Percentiles rank a stretch among this genome's conserved stretches.
These are phyloP conservation scores for Piscicola geometra DNA, from an alignment of 2,888 invertebrate species.

Conservation along the genomic window DNA sequence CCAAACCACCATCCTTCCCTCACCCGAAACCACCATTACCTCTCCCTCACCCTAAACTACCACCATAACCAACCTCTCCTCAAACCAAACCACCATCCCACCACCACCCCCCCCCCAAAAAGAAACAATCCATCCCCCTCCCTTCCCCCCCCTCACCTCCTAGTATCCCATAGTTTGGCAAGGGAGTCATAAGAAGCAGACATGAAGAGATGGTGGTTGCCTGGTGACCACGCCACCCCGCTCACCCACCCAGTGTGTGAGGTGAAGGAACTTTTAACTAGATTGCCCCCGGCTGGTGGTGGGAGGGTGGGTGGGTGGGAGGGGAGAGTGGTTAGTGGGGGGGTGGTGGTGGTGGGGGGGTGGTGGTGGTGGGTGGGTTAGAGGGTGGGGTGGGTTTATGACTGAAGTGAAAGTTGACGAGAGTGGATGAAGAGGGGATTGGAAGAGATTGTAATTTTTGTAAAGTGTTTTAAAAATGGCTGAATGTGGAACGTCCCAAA, in stretches of 20 bases:
- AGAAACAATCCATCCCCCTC: too few relatives aligned
- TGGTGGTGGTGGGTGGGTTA: not conserved
- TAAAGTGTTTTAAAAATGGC: too few relatives aligned
- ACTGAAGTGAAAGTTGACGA: not conserved
- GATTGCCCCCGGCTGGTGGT: constrained; percentile 68
- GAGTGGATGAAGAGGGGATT: not conserved
- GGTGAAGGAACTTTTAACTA: constrained; percentile 81
- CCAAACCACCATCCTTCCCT: not conserved
- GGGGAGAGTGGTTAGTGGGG: not conserved
- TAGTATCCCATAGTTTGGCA: constrained; percentile 90
- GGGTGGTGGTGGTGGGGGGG: not conserved
- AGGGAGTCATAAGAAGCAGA: constrained; percentile 86
- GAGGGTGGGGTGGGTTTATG: too few relatives aligned
- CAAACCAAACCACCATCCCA: too few relatives aligned
- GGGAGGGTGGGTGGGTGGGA: not conserved
- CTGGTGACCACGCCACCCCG: constrained; percentile 79
- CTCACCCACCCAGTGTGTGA: constrained; percentile 89
- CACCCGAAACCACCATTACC: not conserved
- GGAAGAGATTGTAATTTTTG: too few relatives aligned
- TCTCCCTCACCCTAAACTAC: not conserved
- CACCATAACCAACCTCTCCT: too few relatives aligned
- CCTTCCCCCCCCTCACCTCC: constrained; percentile 63
- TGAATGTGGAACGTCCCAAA: too few relatives aligned
- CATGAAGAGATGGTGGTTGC: constrained; percentile 76
- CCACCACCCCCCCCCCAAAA: too few relatives aligned